Base-by-base conservation (phyloP, 2,888 invertebrate species). In the Pimpla rufipes region DNA sequence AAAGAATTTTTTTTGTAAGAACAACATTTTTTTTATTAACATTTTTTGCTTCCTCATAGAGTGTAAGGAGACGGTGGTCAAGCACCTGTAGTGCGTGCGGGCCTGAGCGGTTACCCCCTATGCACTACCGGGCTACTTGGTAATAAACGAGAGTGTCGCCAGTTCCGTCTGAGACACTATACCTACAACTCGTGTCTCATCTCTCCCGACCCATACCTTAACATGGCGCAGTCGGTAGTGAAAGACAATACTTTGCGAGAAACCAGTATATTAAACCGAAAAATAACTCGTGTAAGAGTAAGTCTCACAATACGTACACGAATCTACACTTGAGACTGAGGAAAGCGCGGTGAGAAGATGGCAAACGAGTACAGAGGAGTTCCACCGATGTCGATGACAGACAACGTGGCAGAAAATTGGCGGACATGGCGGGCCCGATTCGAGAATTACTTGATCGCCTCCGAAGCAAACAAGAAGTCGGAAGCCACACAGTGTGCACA, bases 351-450 rank as follows among this genome's bases (percentile, higher is more conserved):
- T 7, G 45, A n/a, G 8, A 29, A 35, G 8, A 77, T 77, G 77
- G 71, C 64, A n/a, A 79, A 37, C 70, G 64, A 79, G 18, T 62
- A 64, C 42, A 55, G 66, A 81, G 81, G 81, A 2, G 18, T 81
- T 5, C 67, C 70, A 8, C 62, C n/a, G n/a, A n/a, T n/a, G n/a
- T n/a, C n/a, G n/a, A n/a, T n/a, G n/a, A n/a, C n/a, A n/a, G n/a
- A n/a, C n/a, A n/a, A n/a, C n/a, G n/a, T n/a, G 8, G 80, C 86
- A 0, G 85, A 86, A 67, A 88, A 88, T 52, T 88, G 87, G 88
- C 85, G 79, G 73, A 64, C 81, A 8, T 88, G 86, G 85, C 75
- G 81, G 66, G 21, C 42, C 18, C 62, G 86, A 35, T 87, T 85
- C 40, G 74, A 76, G 68, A 89, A 83, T 29, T n/a, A n/a, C n/a